Evolutionary conservation across 2,888 invertebrate genomes (phyloP).

Genomic region (Troides aeacus): DNA sequence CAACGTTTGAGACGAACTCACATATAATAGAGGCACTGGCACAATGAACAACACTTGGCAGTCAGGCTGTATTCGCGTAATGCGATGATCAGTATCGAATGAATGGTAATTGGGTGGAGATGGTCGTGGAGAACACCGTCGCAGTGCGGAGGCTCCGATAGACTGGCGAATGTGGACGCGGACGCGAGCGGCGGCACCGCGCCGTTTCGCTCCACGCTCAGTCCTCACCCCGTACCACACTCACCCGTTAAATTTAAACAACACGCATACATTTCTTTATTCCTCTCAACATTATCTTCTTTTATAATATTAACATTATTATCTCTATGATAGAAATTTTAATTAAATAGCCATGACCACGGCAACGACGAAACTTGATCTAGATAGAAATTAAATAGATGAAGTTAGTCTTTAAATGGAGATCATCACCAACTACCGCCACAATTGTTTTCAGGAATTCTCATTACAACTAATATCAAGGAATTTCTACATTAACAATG

Average conservation of each 20-base stretch:
- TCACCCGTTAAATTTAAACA: constrained; percentile 29
- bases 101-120: constrained; percentile 33
- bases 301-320: not conserved
- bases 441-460: too few relatives aligned
- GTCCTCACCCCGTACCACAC: constrained; percentile 16
- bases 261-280: not conserved
- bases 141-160: constrained; percentile 67
- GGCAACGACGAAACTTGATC: not conserved
- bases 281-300: not conserved
- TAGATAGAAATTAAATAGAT: too few relatives aligned
- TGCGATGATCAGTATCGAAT: constrained; percentile 30
- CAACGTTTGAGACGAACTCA: constrained; percentile 49
- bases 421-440: too few relatives aligned
- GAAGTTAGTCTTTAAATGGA: too few relatives aligned
- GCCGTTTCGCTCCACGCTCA: constrained; percentile 35
- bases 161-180: constrained; percentile 51
- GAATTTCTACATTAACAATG: too few relatives aligned
- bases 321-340: not conserved
- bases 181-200: constrained; percentile 31
- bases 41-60: constrained; percentile 26
- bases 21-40: constrained; percentile 38
- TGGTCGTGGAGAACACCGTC: constrained; percentile 54
- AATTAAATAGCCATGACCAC: not conserved
- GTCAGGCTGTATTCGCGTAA: constrained; percentile 19
- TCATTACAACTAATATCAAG: too few relatives aligned